phyloP scores from a whole-genome alignment of 2,797 vertebrate species.

The Cetoscarus ocellatus region DNA sequence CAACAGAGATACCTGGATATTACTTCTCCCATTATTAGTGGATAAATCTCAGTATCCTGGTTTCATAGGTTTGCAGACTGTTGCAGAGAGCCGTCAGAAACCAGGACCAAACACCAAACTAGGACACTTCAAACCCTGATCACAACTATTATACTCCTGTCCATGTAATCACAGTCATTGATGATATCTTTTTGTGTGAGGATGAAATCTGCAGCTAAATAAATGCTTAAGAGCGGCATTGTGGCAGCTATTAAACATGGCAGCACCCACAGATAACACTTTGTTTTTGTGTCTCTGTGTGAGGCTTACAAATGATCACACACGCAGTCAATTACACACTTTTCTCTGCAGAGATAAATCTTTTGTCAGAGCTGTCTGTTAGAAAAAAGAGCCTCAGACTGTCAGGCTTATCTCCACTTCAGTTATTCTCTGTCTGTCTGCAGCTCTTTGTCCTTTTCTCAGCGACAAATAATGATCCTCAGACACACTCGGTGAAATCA shows the following conservation, averaged over 20 bases:
- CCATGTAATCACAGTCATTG: too few species aligned
- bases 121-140: too few species aligned
- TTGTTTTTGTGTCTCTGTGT: constrained; percentile 2
- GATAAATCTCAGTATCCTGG: too few species aligned
- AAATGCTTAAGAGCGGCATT: too few species aligned
- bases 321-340: constrained; percentile 1
- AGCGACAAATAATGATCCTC: constrained; percentile 1
- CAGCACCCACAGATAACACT: not conserved
- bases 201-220: too few species aligned
- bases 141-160: too few species aligned
- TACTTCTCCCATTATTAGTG: too few species aligned
- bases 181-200: too few species aligned
- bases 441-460: not conserved
- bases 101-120: too few species aligned
- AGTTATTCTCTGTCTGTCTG: constrained; percentile 2
- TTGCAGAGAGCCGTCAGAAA: too few species aligned
- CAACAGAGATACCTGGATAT: too few species aligned
- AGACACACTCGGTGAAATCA: not conserved
- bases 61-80: too few species aligned
- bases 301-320: not conserved
- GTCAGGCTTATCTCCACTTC: constrained; percentile 6
- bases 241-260: not conserved
- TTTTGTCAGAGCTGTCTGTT: not conserved
- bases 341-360: constrained; percentile 11
- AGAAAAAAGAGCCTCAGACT: not conserved